Conservation (phyloP, 2,113 vertebrate genomes). For the Heterocephalus glaber region DNA sequence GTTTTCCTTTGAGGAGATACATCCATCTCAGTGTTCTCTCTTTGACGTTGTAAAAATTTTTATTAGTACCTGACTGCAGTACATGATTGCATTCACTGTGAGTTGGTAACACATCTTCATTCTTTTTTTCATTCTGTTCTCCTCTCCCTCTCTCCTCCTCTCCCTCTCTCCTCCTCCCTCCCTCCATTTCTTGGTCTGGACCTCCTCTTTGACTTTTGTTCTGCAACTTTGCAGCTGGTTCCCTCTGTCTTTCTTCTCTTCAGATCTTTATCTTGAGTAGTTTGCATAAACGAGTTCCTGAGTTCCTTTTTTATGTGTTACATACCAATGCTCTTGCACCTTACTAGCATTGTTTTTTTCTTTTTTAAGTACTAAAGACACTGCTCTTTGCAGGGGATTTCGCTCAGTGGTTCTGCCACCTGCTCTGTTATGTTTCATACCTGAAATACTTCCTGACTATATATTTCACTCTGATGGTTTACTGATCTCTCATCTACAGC, state of each 20-base stretch:
- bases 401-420: too few relatives aligned
- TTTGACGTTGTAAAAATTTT: not conserved
- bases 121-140: not conserved
- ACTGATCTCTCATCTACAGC: not conserved
- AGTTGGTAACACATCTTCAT: not conserved
- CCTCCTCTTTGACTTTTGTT: not conserved
- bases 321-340: not conserved
- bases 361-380: not conserved
- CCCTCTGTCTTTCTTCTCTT: not conserved
- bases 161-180: not conserved
- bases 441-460: not conserved
- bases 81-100: not conserved
- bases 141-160: too few relatives aligned
- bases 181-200: not conserved
- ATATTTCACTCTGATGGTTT: not conserved
- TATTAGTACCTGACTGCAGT: not conserved
- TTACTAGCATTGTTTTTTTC: not conserved
- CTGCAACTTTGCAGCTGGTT: not conserved
- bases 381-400: too few relatives aligned
- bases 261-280: not conserved
- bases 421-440: constrained; percentile 23
- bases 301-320: not conserved
- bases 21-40: not conserved
- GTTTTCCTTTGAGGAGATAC: not conserved
- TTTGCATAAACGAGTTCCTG: not conserved